Evolutionary conservation across 2,113 vertebrate species (phyloP), one percentile per base, ranked within the genome.

Genomic region (Mungos mungo): DNA sequence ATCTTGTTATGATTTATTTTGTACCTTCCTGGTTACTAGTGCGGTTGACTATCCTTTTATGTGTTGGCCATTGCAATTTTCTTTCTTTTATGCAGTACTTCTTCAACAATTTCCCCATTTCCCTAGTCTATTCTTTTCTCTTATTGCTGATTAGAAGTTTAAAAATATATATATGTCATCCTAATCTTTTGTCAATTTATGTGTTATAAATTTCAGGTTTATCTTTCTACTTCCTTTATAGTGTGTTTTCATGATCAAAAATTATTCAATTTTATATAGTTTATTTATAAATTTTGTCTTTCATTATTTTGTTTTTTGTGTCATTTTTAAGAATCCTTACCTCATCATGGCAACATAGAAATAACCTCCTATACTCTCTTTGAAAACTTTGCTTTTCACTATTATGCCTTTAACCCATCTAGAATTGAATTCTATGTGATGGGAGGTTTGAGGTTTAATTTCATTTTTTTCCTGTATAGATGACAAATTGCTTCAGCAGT

Each of bases 251-350:
- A 76, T 74, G 47, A 69, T 33, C 27, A 54, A 71, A 76, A n/a
- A 15, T 89, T 65, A 57, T 31, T 93, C 31, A 71, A 11, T 52
- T 93, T 95, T 97, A 66, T 85, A 31, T 74, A 38, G 54, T 57
- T 63, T 33, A 50, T 54, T 93, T 76, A 74, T 94, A 68, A 65
- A 60, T 89, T 89, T 93, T 89, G 10, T 72, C 33, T 84, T 90
- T 50, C 52, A 21, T 57, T 11, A 66, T 60, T 88, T 92, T 85
- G 19, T 96, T 80, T 94, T 93, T 60, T 21, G 38, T 85, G 63
- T 71, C 38, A 54, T 72, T 89, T 88, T 80, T 6, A 80, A 92
- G 13, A 94, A 38, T 82, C 47, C 19, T 84, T 92, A 50, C 19
- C 13, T 33, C 29, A 66, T 15, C 18, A 5, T 88, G 23, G 71